Base-by-base conservation (phyloP, 1,140 invertebrate genomes). In the Branchinecta lindahli region DNA sequence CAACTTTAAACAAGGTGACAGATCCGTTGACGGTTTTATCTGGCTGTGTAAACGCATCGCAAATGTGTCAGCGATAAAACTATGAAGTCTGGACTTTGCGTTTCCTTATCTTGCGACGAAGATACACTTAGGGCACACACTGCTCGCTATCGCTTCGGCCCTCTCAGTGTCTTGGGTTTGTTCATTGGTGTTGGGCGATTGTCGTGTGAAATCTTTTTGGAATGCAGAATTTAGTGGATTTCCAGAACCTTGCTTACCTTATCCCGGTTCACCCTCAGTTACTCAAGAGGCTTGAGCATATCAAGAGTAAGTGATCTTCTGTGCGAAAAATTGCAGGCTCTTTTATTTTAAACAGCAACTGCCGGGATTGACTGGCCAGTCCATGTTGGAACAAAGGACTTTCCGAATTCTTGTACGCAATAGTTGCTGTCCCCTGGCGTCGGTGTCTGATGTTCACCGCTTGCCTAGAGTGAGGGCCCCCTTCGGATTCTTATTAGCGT, bases 51-150 rank as follows among this genome's bases (percentile, higher is more conserved):
- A 61, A 61, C 52, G 52, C 52, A 61, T 15, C 18, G 52, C 2
- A 33, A 33, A 33, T 33, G 52, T 61, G 12, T 61, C 52, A 61
- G 12, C 12, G 52, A 61, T 61, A 61, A 61, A 61, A 12, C 52
- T 20, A 33, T 33, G 33, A 61, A 61, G 52, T 61, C 52, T 61
- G 52, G 52, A 61, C 52, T 61, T 61, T 61, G 52, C 52, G 12
- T 61, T 61, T 61, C 18, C 52, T 61, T 61, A 61, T 61, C 52
- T 61, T 12, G 2, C 18, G 52, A 12, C 18, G 52, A 61, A 61
- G 52, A 61, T 61, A 61, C 52, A 15, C 52, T 20, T 20, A 20
- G 52, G 52, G 52, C 52, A 61, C 52, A 61, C 12, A 61, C 52
- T 61, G 12, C 12, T 20, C 18, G 12, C 18, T 61, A 61, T 61